Evolutionary conservation across 2,888 invertebrate genomes (phyloP), one percentile per base, ranked within the genome.

Genomic region (Perizoma affinitatum): DNA sequence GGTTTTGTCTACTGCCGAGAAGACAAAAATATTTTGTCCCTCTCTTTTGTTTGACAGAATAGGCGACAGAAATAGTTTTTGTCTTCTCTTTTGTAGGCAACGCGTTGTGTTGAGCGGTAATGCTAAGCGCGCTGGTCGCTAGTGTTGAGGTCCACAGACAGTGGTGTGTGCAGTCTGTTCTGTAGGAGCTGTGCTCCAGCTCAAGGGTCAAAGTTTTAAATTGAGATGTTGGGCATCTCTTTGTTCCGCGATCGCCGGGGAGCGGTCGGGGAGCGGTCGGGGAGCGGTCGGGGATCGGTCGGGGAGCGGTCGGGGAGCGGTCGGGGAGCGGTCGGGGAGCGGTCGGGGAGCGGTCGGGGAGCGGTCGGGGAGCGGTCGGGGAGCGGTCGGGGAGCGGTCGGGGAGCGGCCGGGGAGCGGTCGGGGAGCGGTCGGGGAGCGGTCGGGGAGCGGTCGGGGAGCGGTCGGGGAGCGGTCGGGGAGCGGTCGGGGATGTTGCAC

Each of bases 141-240:
- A 22, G 22, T 2, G 1, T 22, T 22, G 22, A 38, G 38, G 38
- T 38, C 0, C 6, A 1, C 7, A 7, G 38, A 38, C 4, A 7
- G 7, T 6, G 6, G n/a, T n/a, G 11, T 8, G 44, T 33, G 50
- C 5, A n/a, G n/a, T 42, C n/a, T 43, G 55, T 43, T 44, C n/a
- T 42, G 40, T n/a, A 1, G 34, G 43, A 43, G 58, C 58, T 53
- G 47, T 42, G 58, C 5, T 7, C 36, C 22, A 42, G 52, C 58
- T 59, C 58, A 54, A 57, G 63, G 61, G 63, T 65, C 63, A 49
- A 69, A 70, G 44, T 70, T 68, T 68, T 63, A 61, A 67, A 71
- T 69, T 61, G 69, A 66, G 65, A 59, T 55, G 58, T 47, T 53
- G 52, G 54, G 46, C 54, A 38, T 52, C 58, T 36, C 58, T 51